These are phyloP conservation scores for Plebejus anna DNA, from an alignment of 2,888 invertebrate genomes.

Conservation along the genomic window DNA sequence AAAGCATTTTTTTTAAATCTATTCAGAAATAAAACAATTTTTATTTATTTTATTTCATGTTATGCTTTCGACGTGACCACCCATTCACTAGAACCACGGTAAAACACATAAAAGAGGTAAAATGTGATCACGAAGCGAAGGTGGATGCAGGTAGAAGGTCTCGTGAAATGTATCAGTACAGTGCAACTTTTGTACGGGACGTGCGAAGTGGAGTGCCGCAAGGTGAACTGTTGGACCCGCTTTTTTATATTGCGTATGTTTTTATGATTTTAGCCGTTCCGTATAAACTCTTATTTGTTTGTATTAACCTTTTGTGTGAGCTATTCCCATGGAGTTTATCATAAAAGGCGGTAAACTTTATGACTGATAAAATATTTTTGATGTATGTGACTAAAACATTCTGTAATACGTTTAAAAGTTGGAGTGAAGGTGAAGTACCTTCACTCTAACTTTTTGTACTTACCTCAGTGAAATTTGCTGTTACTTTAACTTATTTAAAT, in stretches of 20 bases:
- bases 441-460: not conserved
- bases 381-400: not conserved
- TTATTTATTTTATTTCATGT: slow-evolving; percentile 26
- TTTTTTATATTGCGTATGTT: slow-evolving; percentile 51
- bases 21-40: too few species aligned
- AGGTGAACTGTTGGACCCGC: slow-evolving; percentile 57
- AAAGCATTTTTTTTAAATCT: too few species aligned
- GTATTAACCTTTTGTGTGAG: slow-evolving; percentile 8
- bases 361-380: slow-evolving; percentile 1
- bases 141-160: slow-evolving; percentile 68
- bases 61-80: slow-evolving; percentile 60
- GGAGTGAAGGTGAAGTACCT: too few species aligned
- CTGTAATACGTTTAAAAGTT: not conserved
- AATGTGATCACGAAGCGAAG: slow-evolving; percentile 55
- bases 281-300: slow-evolving; percentile 23
- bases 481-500: too few species aligned
- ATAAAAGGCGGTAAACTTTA: slow-evolving; percentile 14
- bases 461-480: too few species aligned
- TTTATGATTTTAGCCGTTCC: slow-evolving; percentile 42
- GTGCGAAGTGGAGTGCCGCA: slow-evolving; percentile 73
- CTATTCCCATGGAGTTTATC: slow-evolving; percentile 13
- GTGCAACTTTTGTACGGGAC: slow-evolving; percentile 74
- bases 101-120: slow-evolving; percentile 48
- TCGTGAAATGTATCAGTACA: slow-evolving; percentile 73
- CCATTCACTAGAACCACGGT: slow-evolving; percentile 48